Percentiles rank a stretch among this genome's conserved stretches.
Evolutionary conservation across 2,888 invertebrate genomes (phyloP).

Genomic region (Cantharis rufa): DNA sequence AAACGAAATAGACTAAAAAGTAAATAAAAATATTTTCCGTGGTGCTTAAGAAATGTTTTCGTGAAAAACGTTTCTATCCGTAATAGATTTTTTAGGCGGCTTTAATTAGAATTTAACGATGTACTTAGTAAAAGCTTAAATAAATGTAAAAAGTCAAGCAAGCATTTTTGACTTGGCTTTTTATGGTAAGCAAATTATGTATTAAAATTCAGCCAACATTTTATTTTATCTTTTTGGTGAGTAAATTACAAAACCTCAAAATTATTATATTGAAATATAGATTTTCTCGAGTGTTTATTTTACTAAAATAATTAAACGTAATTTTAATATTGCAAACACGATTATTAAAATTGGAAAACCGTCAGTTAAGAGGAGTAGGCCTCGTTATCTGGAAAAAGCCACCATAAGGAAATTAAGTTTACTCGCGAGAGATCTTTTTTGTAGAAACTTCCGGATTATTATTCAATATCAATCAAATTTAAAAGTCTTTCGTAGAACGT

Average conservation of each 20-base stretch:
- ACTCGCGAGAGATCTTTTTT: conserved; percentile 24
- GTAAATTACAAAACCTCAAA: neutral
- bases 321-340: neutral
- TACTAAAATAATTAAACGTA: neutral
- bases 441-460: conserved; percentile 22
- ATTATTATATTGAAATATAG: neutral
- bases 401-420: conserved; percentile 29
- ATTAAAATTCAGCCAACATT: neutral
- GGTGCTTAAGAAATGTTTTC: neutral
- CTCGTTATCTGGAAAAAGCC: conserved; percentile 21
- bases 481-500: conserved; percentile 9
- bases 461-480: conserved; percentile 28
- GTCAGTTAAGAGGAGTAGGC: conserved; percentile 14
- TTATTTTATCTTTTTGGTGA: neutral
- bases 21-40: neutral
- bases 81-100: conserved; percentile 12
- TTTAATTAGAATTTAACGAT: conserved; percentile 15
- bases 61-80: conserved; percentile 2
- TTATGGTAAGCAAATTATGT: conserved; percentile 1
- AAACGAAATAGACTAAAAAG: neutral
- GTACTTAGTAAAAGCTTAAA: conserved; percentile 9
- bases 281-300: neutral
- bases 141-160: conserved; percentile 1
- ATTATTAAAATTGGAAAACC: conserved; percentile 15
- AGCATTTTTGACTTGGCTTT: neutral